Percentiles rank a stretch among this genome's conserved stretches.
Conservation (phyloP, 1,140 invertebrate species). For the Drosophila ananassae region DNA sequence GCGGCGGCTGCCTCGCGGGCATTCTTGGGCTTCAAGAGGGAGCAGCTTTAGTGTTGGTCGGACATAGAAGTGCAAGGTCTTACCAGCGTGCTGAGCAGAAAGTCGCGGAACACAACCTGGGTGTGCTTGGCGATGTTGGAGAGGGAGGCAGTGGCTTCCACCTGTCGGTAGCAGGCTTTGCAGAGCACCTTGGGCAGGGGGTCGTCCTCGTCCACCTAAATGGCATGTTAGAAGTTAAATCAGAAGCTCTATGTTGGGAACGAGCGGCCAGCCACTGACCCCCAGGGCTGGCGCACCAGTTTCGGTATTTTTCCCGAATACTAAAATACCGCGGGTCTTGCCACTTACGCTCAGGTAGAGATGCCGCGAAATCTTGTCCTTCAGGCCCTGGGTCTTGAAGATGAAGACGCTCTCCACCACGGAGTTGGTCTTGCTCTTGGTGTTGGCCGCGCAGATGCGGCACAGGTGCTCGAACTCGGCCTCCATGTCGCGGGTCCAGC, state of each 20-base stretch:
- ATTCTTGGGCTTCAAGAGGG: slow-evolving; percentile 54
- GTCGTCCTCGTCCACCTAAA: slow-evolving; percentile 72
- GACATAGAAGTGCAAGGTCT: background rate
- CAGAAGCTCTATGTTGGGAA: background rate
- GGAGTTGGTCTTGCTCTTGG: slow-evolving; percentile 76
- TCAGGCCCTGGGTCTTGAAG: slow-evolving; percentile 68
- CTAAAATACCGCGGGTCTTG: background rate
- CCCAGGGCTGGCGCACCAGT: slow-evolving; percentile 16
- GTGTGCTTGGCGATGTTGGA: slow-evolving; percentile 81
- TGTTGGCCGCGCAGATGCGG: slow-evolving; percentile 77
- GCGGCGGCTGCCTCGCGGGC: slow-evolving; percentile 41
- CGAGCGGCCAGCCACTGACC: background rate
- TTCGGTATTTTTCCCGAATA: slow-evolving; percentile 23
- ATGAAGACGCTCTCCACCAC: slow-evolving; percentile 78
- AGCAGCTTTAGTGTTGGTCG: background rate
- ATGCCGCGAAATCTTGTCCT: slow-evolving; percentile 76
- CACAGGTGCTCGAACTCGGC: slow-evolving; percentile 76
- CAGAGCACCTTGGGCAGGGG: slow-evolving; percentile 74
- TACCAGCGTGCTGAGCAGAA: slow-evolving; percentile 75
- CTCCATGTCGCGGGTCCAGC: slow-evolving; percentile 49
- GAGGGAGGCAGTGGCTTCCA: slow-evolving; percentile 76
- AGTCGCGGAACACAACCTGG: slow-evolving; percentile 70
- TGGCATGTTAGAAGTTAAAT: background rate
- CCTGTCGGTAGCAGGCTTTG: slow-evolving; percentile 78
- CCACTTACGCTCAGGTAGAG: slow-evolving; percentile 71